Evolutionary conservation across 2,113 vertebrate species (phyloP), one percentile per base, ranked within the genome.

Genomic region (Heteronetta atricapilla): DNA sequence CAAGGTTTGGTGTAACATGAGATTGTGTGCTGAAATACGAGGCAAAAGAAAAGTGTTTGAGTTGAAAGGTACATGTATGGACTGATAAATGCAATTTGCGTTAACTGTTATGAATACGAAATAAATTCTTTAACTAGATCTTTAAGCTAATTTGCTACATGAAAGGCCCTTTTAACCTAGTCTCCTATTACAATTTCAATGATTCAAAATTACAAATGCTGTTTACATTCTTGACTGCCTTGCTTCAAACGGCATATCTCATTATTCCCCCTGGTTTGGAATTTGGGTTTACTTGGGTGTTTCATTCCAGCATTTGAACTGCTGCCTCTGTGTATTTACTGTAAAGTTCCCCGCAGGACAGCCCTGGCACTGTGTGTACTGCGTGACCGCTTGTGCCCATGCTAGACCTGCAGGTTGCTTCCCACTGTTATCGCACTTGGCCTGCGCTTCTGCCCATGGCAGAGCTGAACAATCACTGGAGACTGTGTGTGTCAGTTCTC

Each of bases 1-100:
- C 0, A 0, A 31, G 48, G 10, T 10, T 38, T 38, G 22, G 9
- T 1, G 0, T 34, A 62, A 28, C 38, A 4, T 11, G 7, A 46
- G 50, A 11, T 3, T 14, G 33, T 2, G 6, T 26, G 21, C 44
- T 2, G 6, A 86, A 69, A 70, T 23, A 16, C 1, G 25, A 69
- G 25, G 56, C 50, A 28, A 38, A 23, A 58, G 46, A n/a, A 21
- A 44, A 36, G 31, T 3, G 10, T 25, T 29, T 20, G 18, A 50
- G 29, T 34, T 18, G 53, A 38, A 42, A 60, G 59, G 29, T 40
- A 12, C 29, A 34, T 1, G 10, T 16, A 36, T 5, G 26, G 74
- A 19, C 29, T 29, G 59, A 50, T 22, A 53, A 77, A 62, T n/a
- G 72, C 58, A 73, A 72, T 67, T 16, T 21, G 38, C 34, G 9